These are phyloP conservation scores for Gisinianus flammeolus DNA, from an alignment of 2,888 invertebrate genomes.

Conservation along the genomic window DNA sequence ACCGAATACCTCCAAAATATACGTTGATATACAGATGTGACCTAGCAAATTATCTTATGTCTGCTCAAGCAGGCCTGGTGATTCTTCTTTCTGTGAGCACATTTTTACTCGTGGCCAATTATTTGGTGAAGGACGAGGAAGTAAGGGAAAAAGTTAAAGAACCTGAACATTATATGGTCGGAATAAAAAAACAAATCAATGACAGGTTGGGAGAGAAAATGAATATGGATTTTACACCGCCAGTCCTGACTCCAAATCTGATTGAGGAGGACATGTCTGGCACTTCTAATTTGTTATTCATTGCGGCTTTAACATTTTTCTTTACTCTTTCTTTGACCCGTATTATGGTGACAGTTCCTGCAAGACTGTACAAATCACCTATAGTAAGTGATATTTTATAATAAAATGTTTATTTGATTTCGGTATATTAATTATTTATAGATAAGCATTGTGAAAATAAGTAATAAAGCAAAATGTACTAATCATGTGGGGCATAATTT, in stretches of 20 bases:
- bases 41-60: constrained; percentile 42
- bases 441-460: no score
- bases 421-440: no score
- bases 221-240: background rate
- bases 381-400: constrained; percentile 24
- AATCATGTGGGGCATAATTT: no score
- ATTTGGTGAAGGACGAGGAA: background rate
- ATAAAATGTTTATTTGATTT: no score
- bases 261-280: background rate
- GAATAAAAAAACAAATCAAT: no score
- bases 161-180: no score
- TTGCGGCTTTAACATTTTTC: no score
- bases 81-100: background rate
- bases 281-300: no score
- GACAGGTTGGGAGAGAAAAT: background rate
- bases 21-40: constrained; percentile 47
- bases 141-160: background rate
- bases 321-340: background rate
- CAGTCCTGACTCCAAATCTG: background rate
- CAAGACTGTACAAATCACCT: constrained; percentile 29
- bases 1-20: constrained; percentile 49
- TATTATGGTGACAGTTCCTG: constrained; percentile 22
- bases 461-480: no score
- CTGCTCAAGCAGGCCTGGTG: constrained; percentile 30
- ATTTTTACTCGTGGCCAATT: background rate